These are phyloP conservation scores for Lycocorax pyrrhopterus DNA, from an alignment of 2,113 vertebrate species.

Conservation along the genomic window DNA sequence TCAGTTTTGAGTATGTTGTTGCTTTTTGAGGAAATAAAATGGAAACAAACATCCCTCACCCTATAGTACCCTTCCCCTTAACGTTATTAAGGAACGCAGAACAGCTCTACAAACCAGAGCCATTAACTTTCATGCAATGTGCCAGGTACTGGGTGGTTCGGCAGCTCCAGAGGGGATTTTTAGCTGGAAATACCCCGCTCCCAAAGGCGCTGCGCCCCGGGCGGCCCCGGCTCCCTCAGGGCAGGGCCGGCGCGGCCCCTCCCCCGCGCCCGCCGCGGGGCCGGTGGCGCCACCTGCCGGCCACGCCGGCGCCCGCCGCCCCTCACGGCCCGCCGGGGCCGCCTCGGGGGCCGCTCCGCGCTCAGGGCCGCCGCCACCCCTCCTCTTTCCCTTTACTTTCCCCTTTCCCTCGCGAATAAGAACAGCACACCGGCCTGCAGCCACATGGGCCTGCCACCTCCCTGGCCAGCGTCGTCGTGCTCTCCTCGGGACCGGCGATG, in stretches of 20 bases:
- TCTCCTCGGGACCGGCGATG: neutral
- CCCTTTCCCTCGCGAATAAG: accelerated
- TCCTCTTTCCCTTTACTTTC: accelerated
- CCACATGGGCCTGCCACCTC: accelerated
- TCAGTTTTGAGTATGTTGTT: neutral
- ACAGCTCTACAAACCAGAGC: neutral
- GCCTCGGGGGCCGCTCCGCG: neutral
- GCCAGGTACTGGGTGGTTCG: neutral
- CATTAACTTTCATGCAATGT: accelerated
- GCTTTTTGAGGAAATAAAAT: neutral
- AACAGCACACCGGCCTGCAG: accelerated
- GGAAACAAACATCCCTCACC: neutral
- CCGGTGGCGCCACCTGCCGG: neutral
- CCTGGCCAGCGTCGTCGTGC: accelerated
- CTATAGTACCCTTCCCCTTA: neutral
- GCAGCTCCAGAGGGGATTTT: neutral
- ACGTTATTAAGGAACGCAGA: neutral
- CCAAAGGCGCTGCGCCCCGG: accelerated
- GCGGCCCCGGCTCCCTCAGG: neutral
- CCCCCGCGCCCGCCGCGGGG: neutral
- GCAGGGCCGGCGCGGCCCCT: neutral
- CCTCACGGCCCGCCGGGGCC: neutral
- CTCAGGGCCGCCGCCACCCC: accelerated
- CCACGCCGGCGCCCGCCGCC: too few species aligned
- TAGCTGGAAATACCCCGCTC: accelerated